These are phyloP conservation scores for Eupithecia dodoneata DNA, from an alignment of 2,888 invertebrate genomes.

Conservation along the genomic window DNA sequence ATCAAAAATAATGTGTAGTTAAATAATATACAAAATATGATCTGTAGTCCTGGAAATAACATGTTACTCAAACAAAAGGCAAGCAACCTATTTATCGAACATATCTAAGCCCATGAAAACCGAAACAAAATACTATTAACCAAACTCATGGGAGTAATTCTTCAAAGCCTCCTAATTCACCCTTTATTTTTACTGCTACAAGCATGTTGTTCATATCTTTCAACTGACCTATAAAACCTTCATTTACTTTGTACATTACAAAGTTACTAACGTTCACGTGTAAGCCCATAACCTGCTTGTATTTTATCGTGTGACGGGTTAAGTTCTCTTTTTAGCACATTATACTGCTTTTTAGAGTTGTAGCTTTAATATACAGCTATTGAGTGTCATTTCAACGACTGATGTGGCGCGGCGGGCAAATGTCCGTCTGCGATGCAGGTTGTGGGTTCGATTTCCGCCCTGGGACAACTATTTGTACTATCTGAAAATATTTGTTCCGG, in stretches of 20 bases:
- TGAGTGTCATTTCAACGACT: neutral
- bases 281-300: constrained; percentile 39
- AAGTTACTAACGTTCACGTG: constrained; percentile 37
- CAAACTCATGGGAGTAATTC: constrained; percentile 7
- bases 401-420: too few species aligned
- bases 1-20: too few species aligned
- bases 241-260: constrained; percentile 30
- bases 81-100: neutral
- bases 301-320: constrained; percentile 44
- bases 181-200: constrained; percentile 18
- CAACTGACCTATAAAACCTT: constrained; percentile 26
- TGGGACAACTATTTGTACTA: too few species aligned
- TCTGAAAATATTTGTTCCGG: too few species aligned
- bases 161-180: constrained; percentile 3
- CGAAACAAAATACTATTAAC: neutral
- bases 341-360: constrained; percentile 1
- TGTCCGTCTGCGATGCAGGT: too few species aligned
- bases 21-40: too few species aligned
- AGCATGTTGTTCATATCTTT: constrained; percentile 18
- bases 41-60: too few species aligned
- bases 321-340: constrained; percentile 29
- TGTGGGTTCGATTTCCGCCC: too few species aligned
- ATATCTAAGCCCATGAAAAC: neutral
- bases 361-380: neutral
- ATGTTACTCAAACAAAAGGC: neutral